Evolutionary conservation across 2,888 invertebrate species (phyloP), one percentile per base, ranked within the genome.

Genomic region (Thymelicus lineola): DNA sequence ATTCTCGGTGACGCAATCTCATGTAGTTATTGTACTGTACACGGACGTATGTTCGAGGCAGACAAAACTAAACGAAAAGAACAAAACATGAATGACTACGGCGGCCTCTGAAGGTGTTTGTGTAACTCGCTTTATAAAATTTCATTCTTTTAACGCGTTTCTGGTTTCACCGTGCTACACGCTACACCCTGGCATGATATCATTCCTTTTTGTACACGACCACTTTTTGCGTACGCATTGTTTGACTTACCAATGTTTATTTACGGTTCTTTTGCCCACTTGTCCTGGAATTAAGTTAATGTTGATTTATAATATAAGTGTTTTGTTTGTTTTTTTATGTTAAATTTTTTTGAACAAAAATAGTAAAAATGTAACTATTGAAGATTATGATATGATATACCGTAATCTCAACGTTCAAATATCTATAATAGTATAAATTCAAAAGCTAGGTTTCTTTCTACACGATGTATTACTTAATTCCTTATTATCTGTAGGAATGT

Each of bases 1-100:
- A 73, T 72, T 74, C 73, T 75, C 72, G 70, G 74, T 71, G 75
- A 75, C 75, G 72, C 74, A 73, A 77, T 77, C 76, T 76, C 76
- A 78, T 75, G 73, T 75, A 76, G 73, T 74, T 66, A 73, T 70
- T 74, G 73, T 76, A 76, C 75, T 75, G 74, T 75, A 61, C 73
- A 64, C 62, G 70, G 53, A 63, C 71, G 46, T 45, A 17, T 42
- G 7, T 53, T 12, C 20, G 12, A 48, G 48, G 15, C 48, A 20
- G 15, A 14, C 17, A 50, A 50, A 35, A 53, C 53, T 53, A 53
- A 53, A 53, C 53, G n/a, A 35, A n/a, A 57, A 35, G 7, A 35
- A 63, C 12, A 36, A 63, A 63, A 48, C 10, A 7, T 12, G 6
- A 57, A 57, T 7, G 35, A 35, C 14, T 14, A 4, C 50, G 50